A percentile compares a stretch with the other conserved stretches of the same genome.
These are phyloP conservation scores for Trinectes maculatus DNA, from an alignment of 2,113 vertebrate genomes.

Conservation along the genomic window DNA sequence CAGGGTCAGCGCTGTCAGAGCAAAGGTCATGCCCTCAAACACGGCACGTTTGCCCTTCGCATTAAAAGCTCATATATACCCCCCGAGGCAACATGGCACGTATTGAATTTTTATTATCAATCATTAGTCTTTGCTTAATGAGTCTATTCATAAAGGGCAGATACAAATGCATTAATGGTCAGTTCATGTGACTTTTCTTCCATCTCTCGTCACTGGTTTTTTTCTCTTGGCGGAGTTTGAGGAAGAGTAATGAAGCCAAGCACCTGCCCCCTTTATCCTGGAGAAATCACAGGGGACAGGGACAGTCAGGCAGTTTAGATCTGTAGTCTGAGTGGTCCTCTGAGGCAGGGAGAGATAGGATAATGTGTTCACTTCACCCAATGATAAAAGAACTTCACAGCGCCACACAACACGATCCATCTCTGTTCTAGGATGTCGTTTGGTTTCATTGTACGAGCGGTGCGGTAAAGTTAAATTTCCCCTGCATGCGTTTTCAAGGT, in stretches of 20 bases:
- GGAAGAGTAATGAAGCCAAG: conserved; percentile 39
- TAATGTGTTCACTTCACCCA: conserved; percentile 47
- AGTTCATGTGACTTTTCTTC: conserved; percentile 53
- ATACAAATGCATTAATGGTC: conserved; percentile 47
- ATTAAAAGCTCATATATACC: conserved; percentile 57
- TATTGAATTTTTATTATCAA: conserved; percentile 53
- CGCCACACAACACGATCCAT: conserved; percentile 32
- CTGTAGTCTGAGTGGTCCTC: conserved; percentile 43
- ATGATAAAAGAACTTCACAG: conserved; percentile 53
- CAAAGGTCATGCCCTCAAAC: conserved; percentile 33
- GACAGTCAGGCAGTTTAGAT: conserved; percentile 57
- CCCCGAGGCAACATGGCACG: conserved; percentile 50
- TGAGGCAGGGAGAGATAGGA: conserved; percentile 29
- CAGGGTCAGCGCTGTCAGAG: conserved; percentile 26
- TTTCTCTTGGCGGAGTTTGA: conserved; percentile 47
- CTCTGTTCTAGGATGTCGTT: background rate
- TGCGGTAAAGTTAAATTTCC: conserved; percentile 47
- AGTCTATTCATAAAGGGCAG: conserved; percentile 14
- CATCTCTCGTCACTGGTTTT: conserved; percentile 37
- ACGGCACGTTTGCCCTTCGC: conserved; percentile 35
- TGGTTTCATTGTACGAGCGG: conserved; percentile 20
- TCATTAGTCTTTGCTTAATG: conserved; percentile 27
- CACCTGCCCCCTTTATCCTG: conserved; percentile 45
- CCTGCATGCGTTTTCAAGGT: conserved; percentile 52
- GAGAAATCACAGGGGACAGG: conserved; percentile 40